These are phyloP conservation scores for Gambusia holbrooki DNA, from an alignment of 2,113 vertebrate species.

Conservation along the genomic window DNA sequence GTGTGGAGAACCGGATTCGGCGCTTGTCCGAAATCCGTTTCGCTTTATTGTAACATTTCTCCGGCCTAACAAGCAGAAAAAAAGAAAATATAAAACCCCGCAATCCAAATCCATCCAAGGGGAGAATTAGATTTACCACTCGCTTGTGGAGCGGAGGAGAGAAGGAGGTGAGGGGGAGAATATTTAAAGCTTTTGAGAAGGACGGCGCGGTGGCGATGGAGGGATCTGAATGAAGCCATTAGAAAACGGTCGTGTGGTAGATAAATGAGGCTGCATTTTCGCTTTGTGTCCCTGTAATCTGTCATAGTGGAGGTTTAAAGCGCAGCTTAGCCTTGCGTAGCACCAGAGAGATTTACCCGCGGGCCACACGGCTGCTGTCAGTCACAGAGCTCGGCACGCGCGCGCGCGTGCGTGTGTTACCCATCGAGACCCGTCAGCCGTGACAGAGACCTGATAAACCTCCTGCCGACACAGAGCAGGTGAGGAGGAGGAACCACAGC, in stretches of 20 bases:
- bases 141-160: constrained; percentile 3
- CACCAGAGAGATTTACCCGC: constrained; percentile 59
- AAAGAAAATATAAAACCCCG: constrained; percentile 19
- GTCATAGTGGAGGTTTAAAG: constrained; percentile 65
- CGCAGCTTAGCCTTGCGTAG: constrained; percentile 59
- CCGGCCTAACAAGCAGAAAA: constrained; percentile 54
- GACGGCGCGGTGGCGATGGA: constrained; percentile 38
- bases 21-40: constrained; percentile 40
- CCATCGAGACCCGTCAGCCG: constrained; percentile 61
- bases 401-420: constrained; percentile 12
- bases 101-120: constrained; percentile 64
- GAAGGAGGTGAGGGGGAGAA: constrained; percentile 30
- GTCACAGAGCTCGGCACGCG: constrained; percentile 18
- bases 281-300: constrained; percentile 60
- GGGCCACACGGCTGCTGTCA: constrained; percentile 46
- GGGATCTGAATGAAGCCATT: constrained; percentile 51
- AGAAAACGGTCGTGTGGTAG: constrained; percentile 47
- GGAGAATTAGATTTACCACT: constrained; percentile 65
- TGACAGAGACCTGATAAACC: constrained; percentile 72
- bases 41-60: constrained; percentile 57
- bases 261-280: constrained; percentile 48
- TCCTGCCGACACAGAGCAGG: constrained; percentile 35
- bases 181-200: constrained; percentile 23
- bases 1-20: constrained; percentile 7
- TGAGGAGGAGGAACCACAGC: constrained; percentile 16